Evolutionary conservation across 2,797 vertebrate species (phyloP).

Genomic region (Tenualosa ilisha): DNA sequence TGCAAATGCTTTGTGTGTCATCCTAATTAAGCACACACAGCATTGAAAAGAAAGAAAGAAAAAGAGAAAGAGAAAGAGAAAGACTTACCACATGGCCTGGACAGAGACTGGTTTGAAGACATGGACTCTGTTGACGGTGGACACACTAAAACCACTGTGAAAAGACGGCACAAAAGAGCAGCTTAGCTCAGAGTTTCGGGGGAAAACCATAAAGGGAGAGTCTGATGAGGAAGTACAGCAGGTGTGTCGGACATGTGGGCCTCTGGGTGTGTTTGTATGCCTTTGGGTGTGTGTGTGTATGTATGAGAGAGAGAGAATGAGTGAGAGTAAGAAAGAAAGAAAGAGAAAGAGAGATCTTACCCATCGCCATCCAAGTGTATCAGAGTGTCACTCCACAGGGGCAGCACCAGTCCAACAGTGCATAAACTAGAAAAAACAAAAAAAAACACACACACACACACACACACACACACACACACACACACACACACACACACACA

Average conservation of each 20-base stretch:
- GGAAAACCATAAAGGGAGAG: not conserved
- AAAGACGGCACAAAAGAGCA: constrained; percentile 28
- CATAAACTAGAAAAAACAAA: constrained; percentile 79
- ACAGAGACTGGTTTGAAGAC: constrained; percentile 98
- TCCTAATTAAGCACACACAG: no score
- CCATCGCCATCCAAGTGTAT: constrained; percentile 99
- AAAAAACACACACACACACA: constrained; percentile 31
- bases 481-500: constrained; percentile 3
- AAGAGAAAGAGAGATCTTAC: constrained; percentile 79
- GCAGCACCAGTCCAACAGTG: constrained; percentile 92
- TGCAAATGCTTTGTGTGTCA: no score
- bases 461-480: constrained; percentile 26
- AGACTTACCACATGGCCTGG: constrained; percentile 96
- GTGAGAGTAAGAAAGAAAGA: not conserved
- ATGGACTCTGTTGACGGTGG: constrained; percentile 93
- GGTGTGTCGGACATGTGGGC: not conserved
- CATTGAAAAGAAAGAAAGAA: not conserved
- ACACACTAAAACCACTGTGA: constrained; percentile 93
- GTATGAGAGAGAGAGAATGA: constrained; percentile 34
- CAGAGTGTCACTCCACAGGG: constrained; percentile 95
- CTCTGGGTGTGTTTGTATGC: not conserved
- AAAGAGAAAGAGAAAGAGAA: constrained; percentile 34
- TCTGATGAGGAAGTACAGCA: not conserved
- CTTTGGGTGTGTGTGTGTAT: not conserved
- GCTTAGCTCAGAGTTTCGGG: not conserved